Evolutionary conservation across 1,140 invertebrate species (phyloP), one percentile per base, ranked within the genome.

Genomic region (Brachionus plicatilis): DNA sequence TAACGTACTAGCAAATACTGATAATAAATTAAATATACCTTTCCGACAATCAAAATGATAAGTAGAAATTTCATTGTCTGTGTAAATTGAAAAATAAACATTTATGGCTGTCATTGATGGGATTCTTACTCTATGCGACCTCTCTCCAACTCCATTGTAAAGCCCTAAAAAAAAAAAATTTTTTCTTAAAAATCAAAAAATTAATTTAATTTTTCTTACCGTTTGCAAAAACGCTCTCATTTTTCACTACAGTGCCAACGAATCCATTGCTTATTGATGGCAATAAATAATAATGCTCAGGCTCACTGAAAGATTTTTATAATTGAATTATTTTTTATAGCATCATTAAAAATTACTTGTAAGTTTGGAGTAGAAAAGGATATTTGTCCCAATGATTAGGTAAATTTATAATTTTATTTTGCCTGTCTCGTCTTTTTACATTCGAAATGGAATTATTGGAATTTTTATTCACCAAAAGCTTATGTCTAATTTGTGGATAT

Each of bases 361-460:
- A 82, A 20, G 79, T 82, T 29, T 82, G 79, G 41, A 82, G 43
- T 11, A 82, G 12, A 11, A 43, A 82, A 20, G 79, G 79, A n/a
- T 29, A 66, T 60, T 65, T 60, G 9, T 65, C 79, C 79, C 79
- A 82, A 68, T 82, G 53, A 68, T 82, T 68, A 6, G 79, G 79
- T 12, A 82, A 43, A 65, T 82, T 82, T 20, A 82, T 27, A 9
- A 76, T 7, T 50, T 76, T 75, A 41, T 75, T 76, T 20, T 76
- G 72, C 14, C 72, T 47, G 17, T 43, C 68, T 41, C 41, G 12
- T 72, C 68, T 72, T 41, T 43, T 76, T 53, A 47, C 20, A 50
- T 20, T 47, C 29, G 20, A 50, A 50, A 27, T 76, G 12, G 43
- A 76, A 70, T 70, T 41, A 17, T 70, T 70, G 5, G 66, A 70